Conservation (phyloP, 2,113 vertebrate species). For the Mola mola region DNA sequence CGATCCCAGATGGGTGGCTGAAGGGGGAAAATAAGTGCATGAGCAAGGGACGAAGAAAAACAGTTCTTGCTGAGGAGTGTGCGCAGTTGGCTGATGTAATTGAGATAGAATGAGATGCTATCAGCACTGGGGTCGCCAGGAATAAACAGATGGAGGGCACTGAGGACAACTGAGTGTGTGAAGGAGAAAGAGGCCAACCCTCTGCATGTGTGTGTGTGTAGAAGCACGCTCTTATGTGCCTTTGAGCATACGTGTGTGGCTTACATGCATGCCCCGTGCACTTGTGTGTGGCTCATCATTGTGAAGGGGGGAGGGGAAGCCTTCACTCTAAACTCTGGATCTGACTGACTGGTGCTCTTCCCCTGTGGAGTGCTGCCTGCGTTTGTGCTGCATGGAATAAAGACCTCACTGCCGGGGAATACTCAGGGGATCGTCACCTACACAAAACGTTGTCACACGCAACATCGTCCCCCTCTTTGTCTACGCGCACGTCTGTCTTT, state of each 20-base stretch:
- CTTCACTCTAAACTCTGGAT: slow-evolving; percentile 55
- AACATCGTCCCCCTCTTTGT: slow-evolving; percentile 42
- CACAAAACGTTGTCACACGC: slow-evolving; percentile 52
- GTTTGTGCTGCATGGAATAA: slow-evolving; percentile 68
- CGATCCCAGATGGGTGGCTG: slow-evolving; percentile 38
- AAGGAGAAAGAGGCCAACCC: slow-evolving; percentile 56
- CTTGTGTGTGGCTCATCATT: slow-evolving; percentile 44
- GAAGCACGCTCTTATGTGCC: slow-evolving; percentile 53
- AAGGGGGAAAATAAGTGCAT: slow-evolving; percentile 28
- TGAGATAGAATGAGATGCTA: slow-evolving; percentile 82
- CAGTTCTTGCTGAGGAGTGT: slow-evolving; percentile 58
- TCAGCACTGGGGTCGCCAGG: slow-evolving; percentile 73
- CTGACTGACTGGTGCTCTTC: slow-evolving; percentile 67
- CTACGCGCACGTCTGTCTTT: slow-evolving; percentile 45
- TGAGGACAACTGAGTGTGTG: slow-evolving; percentile 65
- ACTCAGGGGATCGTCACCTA: slow-evolving; percentile 61
- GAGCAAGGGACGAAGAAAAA: slow-evolving; percentile 53
- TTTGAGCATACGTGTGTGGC: slow-evolving; percentile 59
- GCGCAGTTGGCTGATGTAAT: slow-evolving; percentile 77
- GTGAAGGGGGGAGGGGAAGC: slow-evolving; percentile 62
- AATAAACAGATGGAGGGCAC: slow-evolving; percentile 78
- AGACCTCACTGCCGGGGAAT: slow-evolving; percentile 54
- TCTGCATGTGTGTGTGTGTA: slow-evolving; percentile 34
- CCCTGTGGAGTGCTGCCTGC: slow-evolving; percentile 55
- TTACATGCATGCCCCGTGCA: slow-evolving; percentile 35